Evolutionary conservation across 2,888 invertebrate genomes (phyloP).

Genomic region (Drosophila pseudotalamancana): DNA sequence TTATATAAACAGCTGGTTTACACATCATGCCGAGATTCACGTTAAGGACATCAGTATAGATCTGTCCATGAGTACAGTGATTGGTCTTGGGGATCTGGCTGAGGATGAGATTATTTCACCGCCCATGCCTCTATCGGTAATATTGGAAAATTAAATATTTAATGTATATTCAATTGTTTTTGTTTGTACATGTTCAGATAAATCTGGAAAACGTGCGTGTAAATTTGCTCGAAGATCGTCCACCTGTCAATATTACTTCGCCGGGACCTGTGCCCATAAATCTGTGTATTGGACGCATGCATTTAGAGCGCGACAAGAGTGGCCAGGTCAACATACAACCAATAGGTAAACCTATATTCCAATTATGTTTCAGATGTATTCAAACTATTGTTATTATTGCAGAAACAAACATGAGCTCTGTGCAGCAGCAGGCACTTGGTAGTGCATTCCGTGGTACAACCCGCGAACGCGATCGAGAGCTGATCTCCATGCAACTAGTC

Average conservation of each 20-base stretch:
- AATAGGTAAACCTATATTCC: slow-evolving; percentile 60
- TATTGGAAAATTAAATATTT: neutral
- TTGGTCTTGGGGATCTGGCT: slow-evolving; percentile 91
- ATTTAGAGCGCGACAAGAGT: slow-evolving; percentile 88
- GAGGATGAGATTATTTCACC: slow-evolving; percentile 93
- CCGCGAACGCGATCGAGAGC: slow-evolving; percentile 84
- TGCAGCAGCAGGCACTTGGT: slow-evolving; percentile 49
- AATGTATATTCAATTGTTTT: neutral
- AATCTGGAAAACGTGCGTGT: slow-evolving; percentile 90
- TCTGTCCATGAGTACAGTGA: slow-evolving; percentile 92
- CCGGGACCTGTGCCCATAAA: slow-evolving; percentile 93
- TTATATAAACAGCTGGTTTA: slow-evolving; percentile 78
- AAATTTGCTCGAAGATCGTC: slow-evolving; percentile 93
- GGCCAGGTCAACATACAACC: slow-evolving; percentile 91
- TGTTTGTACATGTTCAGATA: slow-evolving; percentile 85
- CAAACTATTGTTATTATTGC: neutral
- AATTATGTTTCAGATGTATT: too few relatives aligned
- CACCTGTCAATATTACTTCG: slow-evolving; percentile 91
- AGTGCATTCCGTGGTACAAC: slow-evolving; percentile 63
- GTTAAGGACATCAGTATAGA: slow-evolving; percentile 88
- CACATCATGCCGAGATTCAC: slow-evolving; percentile 86
- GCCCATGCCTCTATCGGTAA: slow-evolving; percentile 93
- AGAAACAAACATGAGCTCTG: slow-evolving; percentile 59
- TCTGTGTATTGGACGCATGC: slow-evolving; percentile 89
- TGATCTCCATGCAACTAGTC: slow-evolving; percentile 85